Evolutionary conservation across 2,888 invertebrate species (phyloP).

Genomic region (Aphelenchoides bicaudatus): DNA sequence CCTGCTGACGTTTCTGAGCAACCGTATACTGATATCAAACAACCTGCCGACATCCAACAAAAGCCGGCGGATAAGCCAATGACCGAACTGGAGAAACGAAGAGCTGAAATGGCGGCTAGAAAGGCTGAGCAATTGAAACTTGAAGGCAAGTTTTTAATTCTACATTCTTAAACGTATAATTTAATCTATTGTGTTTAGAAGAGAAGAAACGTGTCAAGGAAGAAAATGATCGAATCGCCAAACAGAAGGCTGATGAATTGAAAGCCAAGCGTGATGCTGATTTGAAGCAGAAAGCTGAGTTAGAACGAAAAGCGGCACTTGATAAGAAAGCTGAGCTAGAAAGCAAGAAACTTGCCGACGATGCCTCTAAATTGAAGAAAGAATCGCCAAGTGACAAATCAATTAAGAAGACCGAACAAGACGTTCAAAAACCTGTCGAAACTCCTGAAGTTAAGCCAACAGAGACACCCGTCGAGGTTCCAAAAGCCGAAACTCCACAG

Average conservation of each 20-base stretch:
- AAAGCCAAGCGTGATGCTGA: neutral
- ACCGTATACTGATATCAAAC: neutral
- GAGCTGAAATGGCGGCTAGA: constrained; percentile 19
- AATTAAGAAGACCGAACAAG: constrained; percentile 29
- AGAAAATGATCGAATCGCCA: constrained; percentile 19
- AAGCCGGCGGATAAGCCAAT: too few species aligned
- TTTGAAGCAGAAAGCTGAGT: too few species aligned
- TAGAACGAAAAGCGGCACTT: too few species aligned
- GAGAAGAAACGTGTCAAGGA: constrained; percentile 3
- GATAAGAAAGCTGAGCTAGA: too few species aligned
- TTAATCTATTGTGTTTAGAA: too few species aligned
- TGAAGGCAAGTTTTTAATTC: too few species aligned
- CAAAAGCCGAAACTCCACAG: constrained; percentile 18
- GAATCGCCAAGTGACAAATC: constrained; percentile 20
- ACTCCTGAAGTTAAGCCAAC: neutral
- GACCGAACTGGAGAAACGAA: constrained; percentile 17
- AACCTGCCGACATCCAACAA: neutral
- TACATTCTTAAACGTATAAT: too few species aligned
- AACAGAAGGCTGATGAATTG: constrained; percentile 9
- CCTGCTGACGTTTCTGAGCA: constrained; percentile 18
- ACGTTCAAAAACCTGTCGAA: neutral
- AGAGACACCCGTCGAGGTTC: constrained; percentile 4
- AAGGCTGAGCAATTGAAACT: constrained; percentile 19
- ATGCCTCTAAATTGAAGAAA: too few species aligned
- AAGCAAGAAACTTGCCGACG: too few species aligned